Base-by-base conservation (phyloP, 2,113 vertebrate species). In the Rhea americana region DNA sequence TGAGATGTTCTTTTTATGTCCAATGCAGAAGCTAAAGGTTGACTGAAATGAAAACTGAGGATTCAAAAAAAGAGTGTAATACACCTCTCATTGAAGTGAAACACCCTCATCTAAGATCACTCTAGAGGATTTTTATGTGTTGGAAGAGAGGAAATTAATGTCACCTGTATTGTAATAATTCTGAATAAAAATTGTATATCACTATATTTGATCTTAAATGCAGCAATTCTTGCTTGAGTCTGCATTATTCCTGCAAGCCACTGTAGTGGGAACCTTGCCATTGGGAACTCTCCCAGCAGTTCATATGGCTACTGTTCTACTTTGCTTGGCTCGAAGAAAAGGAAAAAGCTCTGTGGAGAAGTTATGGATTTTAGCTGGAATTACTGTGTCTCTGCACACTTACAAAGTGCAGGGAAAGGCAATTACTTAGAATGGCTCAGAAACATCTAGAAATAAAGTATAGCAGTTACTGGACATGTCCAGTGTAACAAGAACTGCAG, bases 281-380 rank as follows among this genome's bases (percentile, higher is more conserved):
- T 25, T 61, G 47, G 66, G 90, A 93, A 91, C 50, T 84, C 37
- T 88, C 79, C 48, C 72, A 90, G 80, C 55, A 63, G 9, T 50
- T 93, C 11, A 0, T 65, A 76, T 41, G 89, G 84, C 94, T 95
- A 96, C 91, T 78, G 86, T 92, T 89, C 72, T 78, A 92, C 89
- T 96, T 93, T 95, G 37, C 51, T 94, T 95, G 91, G 91, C 91
- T 86, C 43, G 56, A 78, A 81, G 84, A 73, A 86, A 78, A 89
- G 89, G 93, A 58, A 89, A 94, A 88, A 59, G 8, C 74, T 47
- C 24, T 55, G n/a, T 82, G 87, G 91, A 92, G 93, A 90, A 89
- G 55, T 55, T 37, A 16, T 5, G 47, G 56, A 7, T 75, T 0
- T 0, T 47, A 81, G 59, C 47, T 84, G 70, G 41, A 84, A 75